Percentiles rank a stretch among this genome's conserved stretches.
These are phyloP conservation scores for Amazona ochrocephala DNA, from an alignment of 2,797 vertebrate species.

Conservation along the genomic window DNA sequence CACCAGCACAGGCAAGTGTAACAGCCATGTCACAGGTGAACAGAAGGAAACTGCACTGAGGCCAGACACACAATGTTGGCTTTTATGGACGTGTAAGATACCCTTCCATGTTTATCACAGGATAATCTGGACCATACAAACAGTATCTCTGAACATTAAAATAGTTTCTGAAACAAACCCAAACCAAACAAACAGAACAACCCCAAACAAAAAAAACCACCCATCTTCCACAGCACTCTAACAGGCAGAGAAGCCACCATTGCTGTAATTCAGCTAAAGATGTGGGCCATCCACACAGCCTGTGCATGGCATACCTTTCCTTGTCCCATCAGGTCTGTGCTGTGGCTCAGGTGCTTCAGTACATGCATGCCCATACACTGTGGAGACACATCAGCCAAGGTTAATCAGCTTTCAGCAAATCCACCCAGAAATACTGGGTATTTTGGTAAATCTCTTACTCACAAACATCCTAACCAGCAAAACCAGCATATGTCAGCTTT, in stretches of 20 bases:
- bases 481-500: background rate
- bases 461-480: background rate
- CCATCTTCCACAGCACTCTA: background rate
- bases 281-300: background rate
- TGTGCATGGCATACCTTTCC: rapidly evolving
- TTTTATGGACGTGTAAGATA: background rate
- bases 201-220: background rate
- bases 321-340: background rate
- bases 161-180: background rate
- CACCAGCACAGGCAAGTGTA: background rate
- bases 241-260: background rate
- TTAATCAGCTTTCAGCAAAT: background rate
- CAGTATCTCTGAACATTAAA: rapidly evolving
- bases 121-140: background rate
- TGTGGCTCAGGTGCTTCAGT: background rate
- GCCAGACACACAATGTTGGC: background rate
- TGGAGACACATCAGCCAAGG: background rate
- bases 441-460: background rate
- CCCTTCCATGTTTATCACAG: background rate
- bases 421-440: background rate
- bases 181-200: background rate
- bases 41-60: background rate
- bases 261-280: background rate
- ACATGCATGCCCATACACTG: rapidly evolving
- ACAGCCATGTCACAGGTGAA: background rate